Conservation (phyloP, 2,797 vertebrate genomes). For the Eupleurogrammus muticus region DNA sequence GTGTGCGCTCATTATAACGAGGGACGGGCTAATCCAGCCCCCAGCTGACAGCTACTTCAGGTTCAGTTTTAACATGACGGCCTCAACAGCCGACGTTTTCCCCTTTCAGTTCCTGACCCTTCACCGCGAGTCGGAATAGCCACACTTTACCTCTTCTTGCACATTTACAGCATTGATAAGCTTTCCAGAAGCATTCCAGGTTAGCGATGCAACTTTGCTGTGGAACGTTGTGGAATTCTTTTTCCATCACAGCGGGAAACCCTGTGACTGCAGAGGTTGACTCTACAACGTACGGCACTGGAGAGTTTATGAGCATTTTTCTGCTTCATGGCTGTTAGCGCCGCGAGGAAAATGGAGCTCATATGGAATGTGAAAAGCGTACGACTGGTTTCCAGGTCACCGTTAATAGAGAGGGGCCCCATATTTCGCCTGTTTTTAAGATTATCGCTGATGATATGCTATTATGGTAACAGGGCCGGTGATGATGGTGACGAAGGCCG, state of each 20-base stretch:
- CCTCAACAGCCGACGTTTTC: background rate
- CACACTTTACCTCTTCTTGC: background rate
- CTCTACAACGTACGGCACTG: slow-evolving; percentile 8
- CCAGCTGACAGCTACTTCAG: slow-evolving; percentile 8
- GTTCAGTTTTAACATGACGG: slow-evolving; percentile 11
- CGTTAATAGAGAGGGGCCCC: slow-evolving; percentile 40
- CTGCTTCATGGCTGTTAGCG: slow-evolving; percentile 27
- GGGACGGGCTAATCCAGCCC: slow-evolving; percentile 18
- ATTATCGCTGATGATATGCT: slow-evolving; percentile 49
- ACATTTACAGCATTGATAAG: background rate
- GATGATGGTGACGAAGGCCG: slow-evolving; percentile 62
- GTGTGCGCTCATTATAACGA: slow-evolving; percentile 32
- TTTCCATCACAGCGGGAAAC: background rate
- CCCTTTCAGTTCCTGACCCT: too few relatives aligned
- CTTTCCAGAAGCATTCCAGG: slow-evolving; percentile 4
- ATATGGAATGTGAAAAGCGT: slow-evolving; percentile 43
- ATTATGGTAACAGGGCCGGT: slow-evolving; percentile 47
- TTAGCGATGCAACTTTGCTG: background rate
- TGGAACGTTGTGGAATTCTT: background rate
- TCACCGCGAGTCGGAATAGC: background rate
- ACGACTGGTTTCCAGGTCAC: slow-evolving; percentile 51
- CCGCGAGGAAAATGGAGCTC: slow-evolving; percentile 30
- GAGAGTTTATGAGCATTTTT: slow-evolving; percentile 17
- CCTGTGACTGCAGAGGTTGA: slow-evolving; percentile 1
- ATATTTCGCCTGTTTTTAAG: slow-evolving; percentile 47